Evolutionary conservation across 2,113 vertebrate species (phyloP).

Genomic region (Anser cygnoides): DNA sequence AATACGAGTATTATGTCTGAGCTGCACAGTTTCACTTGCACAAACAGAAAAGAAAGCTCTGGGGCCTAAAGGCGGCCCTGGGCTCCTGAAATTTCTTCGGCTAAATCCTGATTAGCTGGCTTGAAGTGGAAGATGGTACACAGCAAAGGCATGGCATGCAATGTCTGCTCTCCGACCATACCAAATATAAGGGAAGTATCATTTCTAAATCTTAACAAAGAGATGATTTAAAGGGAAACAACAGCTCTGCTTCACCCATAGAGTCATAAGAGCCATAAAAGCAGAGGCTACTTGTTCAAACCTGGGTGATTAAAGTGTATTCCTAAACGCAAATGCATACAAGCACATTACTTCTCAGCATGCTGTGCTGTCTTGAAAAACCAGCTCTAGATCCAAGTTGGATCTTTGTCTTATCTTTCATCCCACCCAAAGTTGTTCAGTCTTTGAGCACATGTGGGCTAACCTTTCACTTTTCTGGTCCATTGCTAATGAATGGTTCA

Average conservation of each 20-base stretch:
- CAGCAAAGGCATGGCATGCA: neutral
- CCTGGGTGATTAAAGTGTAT: neutral
- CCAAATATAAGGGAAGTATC: neutral
- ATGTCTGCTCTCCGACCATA: neutral
- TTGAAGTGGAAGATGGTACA: neutral
- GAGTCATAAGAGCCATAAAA: neutral
- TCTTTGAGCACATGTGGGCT: neutral
- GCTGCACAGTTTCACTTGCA: conserved; percentile 15
- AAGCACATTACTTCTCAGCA: neutral
- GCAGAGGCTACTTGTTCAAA: neutral
- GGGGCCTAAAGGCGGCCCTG: neutral
- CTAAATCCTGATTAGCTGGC: no score
- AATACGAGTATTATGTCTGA: neutral
- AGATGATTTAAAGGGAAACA: neutral
- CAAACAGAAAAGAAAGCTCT: neutral
- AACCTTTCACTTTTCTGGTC: conserved; percentile 37
- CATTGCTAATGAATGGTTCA: conserved; percentile 38
- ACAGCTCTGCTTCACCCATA: neutral
- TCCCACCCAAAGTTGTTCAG: conserved; percentile 30
- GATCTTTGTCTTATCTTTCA: neutral
- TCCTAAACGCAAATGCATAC: neutral
- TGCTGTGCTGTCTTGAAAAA: neutral
- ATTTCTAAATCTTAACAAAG: neutral
- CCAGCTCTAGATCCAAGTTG: neutral
- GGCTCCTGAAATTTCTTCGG: conserved; percentile 13